phyloP scores from a whole-genome alignment of 2,113 vertebrate genomes.

The Ptyas mucosa region DNA sequence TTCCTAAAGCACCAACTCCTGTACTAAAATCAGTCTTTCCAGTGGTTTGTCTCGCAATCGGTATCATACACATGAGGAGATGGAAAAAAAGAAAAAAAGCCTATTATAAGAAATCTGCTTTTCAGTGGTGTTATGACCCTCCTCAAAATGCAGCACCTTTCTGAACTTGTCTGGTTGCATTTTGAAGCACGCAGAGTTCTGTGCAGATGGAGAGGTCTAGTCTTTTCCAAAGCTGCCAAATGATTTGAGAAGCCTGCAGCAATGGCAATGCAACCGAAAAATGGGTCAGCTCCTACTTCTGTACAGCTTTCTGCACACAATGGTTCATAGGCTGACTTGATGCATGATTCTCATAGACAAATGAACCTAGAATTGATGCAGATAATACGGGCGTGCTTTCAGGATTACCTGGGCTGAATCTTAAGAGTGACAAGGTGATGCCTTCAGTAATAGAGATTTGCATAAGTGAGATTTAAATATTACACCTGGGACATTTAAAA shows the following conservation, averaged over 20 bases:
- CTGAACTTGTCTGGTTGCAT: neutral
- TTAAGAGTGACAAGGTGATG: neutral
- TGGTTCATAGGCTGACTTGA: neutral
- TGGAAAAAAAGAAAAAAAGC: neutral
- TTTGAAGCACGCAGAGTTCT: neutral
- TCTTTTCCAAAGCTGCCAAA: neutral
- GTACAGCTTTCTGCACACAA: neutral
- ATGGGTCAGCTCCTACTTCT: neutral
- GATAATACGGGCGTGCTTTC: neutral
- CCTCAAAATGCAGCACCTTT: neutral
- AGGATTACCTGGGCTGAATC: neutral
- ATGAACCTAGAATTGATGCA: neutral
- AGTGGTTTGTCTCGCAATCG: neutral
- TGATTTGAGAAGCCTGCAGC: neutral
- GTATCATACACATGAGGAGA: neutral
- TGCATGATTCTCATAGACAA: neutral
- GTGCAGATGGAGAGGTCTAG: neutral
- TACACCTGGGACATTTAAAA: neutral
- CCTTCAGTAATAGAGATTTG: neutral
- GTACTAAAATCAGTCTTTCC: constrained; percentile 38
- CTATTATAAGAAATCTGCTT: neutral
- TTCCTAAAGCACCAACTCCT: constrained; percentile 41
- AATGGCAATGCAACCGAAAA: neutral
- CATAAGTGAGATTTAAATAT: neutral
- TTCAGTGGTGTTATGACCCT: neutral